Percentiles rank a stretch among this genome's conserved stretches.
phyloP scores from a whole-genome alignment of 2,888 invertebrate genomes.

The Cremastinae sp. region DNA sequence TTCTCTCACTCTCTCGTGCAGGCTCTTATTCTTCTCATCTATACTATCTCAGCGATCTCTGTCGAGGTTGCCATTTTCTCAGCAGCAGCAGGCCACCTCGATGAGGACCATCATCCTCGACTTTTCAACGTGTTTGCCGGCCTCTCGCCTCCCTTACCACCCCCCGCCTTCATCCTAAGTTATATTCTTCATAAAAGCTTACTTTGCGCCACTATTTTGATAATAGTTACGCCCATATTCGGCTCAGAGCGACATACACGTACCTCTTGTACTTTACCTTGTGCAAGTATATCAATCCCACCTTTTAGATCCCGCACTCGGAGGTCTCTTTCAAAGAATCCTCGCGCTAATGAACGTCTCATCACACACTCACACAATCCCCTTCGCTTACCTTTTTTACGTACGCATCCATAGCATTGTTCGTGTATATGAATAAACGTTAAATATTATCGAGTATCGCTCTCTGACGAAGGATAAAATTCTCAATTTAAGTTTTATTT shows the following conservation, averaged over 20 bases:
- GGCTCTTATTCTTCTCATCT: constrained; percentile 59
- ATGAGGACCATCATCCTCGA: constrained; percentile 71
- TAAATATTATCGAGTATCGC: constrained; percentile 1
- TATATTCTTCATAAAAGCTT: background rate
- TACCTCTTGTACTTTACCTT: constrained; percentile 5
- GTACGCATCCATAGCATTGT: too few species aligned
- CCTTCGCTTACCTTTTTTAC: too few species aligned
- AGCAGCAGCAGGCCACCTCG: constrained; percentile 71
- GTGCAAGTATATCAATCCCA: constrained; percentile 1
- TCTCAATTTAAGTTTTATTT: background rate
- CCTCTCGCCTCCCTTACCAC: constrained; percentile 62
- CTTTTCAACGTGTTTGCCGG: constrained; percentile 75
- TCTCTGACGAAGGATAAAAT: background rate
- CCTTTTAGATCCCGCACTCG: constrained; percentile 6
- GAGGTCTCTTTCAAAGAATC: constrained; percentile 19
- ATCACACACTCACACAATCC: constrained; percentile 8
- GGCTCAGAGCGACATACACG: background rate
- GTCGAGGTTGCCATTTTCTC: constrained; percentile 77
- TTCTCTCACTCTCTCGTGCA: constrained; percentile 44
- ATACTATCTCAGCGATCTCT: constrained; percentile 78
- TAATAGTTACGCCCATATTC: constrained; percentile 6
- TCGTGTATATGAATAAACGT: background rate
- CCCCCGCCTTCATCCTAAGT: background rate
- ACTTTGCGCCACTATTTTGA: background rate
- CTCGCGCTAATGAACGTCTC: constrained; percentile 21